Evolutionary conservation across 2,888 invertebrate genomes (phyloP), one percentile per base, ranked within the genome.

Genomic region (Disparrhopalites patrizii): DNA sequence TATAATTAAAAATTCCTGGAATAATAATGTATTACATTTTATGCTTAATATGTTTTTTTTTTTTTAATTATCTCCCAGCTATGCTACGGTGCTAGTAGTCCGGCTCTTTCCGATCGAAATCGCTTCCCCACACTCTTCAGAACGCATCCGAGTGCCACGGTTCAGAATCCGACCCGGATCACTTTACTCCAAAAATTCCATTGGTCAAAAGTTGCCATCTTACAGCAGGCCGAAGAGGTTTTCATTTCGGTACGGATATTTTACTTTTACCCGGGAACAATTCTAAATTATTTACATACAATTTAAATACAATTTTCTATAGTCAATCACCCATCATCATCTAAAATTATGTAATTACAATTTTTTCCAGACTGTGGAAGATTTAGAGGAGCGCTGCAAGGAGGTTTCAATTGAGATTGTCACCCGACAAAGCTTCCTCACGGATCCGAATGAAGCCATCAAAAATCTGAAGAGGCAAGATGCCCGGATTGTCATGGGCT

Each of bases 161-260:
- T 99, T 62, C 98, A 99, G 82, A 98, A 98, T 81, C 98, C 98
- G 0, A 96, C 96, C 15, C 84, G 99, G 76, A 93, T 99, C 74
- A 93, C 92, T 79, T 84, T 99, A 63, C 93, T 99, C 86, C 89
- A 97, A 81, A 93, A 93, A 80, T 99, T 95, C 79, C 91, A 91
- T 47, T 99, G 99, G 99, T 93, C 91, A 18, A 85, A 93, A 68
- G 93, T 99, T 70, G 97, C 98, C 65, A 98, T 99, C 77, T 81
- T 99, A 71, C 97, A 98, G 79, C 96, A 99, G 80, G 96, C 97
- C 7, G 97, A 99, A 80, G 99, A 99, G 84, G 95, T 98, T 57
- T 95, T 94, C 81, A 90, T 91, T 80, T 90, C 92, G 80, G 92
- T 93, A 79, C 84, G 86, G 7, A 28, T 18, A n/a, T 30, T 23